Conservation (phyloP, 2,113 vertebrate genomes). For the Baryphthengus martii region DNA sequence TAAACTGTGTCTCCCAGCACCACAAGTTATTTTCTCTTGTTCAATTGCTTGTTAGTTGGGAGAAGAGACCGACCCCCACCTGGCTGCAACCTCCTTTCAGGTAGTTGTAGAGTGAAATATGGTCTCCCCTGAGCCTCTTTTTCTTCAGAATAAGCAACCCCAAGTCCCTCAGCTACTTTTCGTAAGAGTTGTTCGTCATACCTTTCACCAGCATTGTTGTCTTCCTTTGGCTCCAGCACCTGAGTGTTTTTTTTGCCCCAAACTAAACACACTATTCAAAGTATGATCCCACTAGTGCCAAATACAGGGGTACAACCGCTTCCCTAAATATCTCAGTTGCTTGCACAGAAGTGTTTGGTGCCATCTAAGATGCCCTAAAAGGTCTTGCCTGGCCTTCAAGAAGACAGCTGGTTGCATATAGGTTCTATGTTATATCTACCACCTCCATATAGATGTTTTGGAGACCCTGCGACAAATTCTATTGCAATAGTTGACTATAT, state of each 20-base stretch:
- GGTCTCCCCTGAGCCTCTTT: neutral
- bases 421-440: neutral
- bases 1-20: neutral
- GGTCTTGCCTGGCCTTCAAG: neutral
- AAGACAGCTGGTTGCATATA: neutral
- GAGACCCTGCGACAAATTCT: too few relatives aligned
- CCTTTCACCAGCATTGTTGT: neutral
- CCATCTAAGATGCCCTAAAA: neutral
- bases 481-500: neutral
- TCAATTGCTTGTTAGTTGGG: neutral
- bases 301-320: neutral
- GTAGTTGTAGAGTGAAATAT: neutral
- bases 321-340: neutral
- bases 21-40: neutral
- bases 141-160: fast-evolving
- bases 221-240: neutral
- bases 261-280: neutral
- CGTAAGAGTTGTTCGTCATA: neutral
- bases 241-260: neutral
- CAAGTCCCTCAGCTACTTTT: neutral
- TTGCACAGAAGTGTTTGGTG: neutral
- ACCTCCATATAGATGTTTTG: neutral
- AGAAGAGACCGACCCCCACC: fast-evolving
- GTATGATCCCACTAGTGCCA: fast-evolving
- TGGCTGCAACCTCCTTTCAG: neutral